Percentiles rank a stretch among this genome's conserved stretches.
These are phyloP conservation scores for Microtus richardsoni DNA, from an alignment of 2,113 vertebrate genomes.

Conservation along the genomic window DNA sequence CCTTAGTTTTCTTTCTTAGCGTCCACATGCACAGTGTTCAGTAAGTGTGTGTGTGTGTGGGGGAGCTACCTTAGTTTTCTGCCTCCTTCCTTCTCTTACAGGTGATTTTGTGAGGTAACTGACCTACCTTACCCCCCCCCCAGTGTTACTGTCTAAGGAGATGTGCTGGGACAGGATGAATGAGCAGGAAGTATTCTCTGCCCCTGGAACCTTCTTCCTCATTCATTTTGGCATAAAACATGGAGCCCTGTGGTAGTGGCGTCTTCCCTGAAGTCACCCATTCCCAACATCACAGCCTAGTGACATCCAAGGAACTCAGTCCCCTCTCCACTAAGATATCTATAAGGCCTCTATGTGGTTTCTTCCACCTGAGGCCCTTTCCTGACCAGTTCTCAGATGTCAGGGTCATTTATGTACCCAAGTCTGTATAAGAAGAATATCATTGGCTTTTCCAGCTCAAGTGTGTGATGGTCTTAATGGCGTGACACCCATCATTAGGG, in stretches of 20 bases:
- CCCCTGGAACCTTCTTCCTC: neutral
- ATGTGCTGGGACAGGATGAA: neutral
- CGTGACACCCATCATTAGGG: no score
- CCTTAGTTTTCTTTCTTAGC: neutral
- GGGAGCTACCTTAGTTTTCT: neutral
- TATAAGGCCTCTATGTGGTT: neutral
- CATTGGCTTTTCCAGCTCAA: neutral
- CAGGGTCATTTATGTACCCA: neutral
- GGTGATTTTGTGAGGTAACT: neutral
- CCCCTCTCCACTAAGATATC: neutral
- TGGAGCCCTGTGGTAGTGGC: neutral
- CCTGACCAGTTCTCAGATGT: neutral
- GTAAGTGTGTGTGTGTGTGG: neutral
- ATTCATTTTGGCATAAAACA: neutral
- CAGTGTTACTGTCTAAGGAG: neutral
- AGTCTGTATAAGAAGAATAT: neutral
- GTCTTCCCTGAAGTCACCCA: neutral
- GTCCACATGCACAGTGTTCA: neutral
- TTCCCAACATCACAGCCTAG: no score
- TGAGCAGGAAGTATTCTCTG: neutral
- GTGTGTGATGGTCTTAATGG: neutral
- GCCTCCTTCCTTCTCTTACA: neutral
- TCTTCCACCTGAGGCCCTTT: neutral
- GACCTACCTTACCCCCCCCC: neutral
- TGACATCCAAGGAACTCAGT: neutral